Conservation (phyloP, 2,888 invertebrate genomes). For the Griposia aprilina region DNA sequence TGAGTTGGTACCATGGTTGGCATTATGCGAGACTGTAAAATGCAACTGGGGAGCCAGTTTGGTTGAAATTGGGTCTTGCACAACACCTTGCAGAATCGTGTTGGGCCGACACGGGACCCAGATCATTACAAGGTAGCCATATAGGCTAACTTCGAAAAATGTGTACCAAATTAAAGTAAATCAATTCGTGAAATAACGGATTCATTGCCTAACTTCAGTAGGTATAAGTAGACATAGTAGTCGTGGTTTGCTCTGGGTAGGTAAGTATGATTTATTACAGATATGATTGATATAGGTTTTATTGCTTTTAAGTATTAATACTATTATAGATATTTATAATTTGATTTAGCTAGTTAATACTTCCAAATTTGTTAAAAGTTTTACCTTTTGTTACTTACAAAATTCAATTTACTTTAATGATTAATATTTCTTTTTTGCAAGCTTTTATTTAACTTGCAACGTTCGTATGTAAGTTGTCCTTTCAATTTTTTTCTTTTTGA, state of each 20-base stretch:
- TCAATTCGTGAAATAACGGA: neutral
- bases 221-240: neutral
- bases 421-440: neutral
- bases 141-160: slow-evolving; percentile 66
- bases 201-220: neutral
- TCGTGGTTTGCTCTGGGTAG: neutral
- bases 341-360: neutral
- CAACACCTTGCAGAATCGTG: slow-evolving; percentile 70
- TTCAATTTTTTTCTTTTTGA: neutral
- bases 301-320: neutral
- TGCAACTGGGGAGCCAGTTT: slow-evolving; percentile 64
- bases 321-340: neutral
- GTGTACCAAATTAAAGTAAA: slow-evolving; percentile 3
- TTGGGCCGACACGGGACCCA: slow-evolving; percentile 78
- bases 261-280: neutral
- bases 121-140: slow-evolving; percentile 73
- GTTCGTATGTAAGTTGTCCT: no score
- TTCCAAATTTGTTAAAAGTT: neutral
- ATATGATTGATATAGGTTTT: neutral
- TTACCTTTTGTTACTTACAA: no score
- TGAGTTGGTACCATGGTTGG: slow-evolving; percentile 78
- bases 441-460: no score
- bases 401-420: slow-evolving; percentile 17
- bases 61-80: slow-evolving; percentile 76
- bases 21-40: slow-evolving; percentile 72